A percentile compares a stretch with the other conserved stretches of the same genome.
Evolutionary conservation across 2,797 vertebrate genomes (phyloP).

Genomic region (Lagodon rhomboides): DNA sequence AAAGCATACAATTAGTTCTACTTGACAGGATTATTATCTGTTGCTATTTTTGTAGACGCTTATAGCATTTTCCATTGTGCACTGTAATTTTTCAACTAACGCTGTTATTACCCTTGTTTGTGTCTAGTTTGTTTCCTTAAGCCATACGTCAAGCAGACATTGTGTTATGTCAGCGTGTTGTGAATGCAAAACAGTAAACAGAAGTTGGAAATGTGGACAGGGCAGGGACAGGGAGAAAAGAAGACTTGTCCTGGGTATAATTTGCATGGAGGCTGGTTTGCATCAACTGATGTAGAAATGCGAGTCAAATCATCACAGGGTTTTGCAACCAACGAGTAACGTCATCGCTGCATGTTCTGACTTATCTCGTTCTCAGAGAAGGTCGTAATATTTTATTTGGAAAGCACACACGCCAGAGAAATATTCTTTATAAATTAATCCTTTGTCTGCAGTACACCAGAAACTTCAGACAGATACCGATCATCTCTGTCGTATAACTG

Average conservation of each 20-base stretch:
- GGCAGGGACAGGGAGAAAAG: slow-evolving; percentile 4
- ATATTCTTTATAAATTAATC: slow-evolving; percentile 40
- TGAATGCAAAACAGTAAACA: slow-evolving; percentile 12
- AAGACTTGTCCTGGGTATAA: slow-evolving; percentile 3
- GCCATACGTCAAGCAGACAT: background rate
- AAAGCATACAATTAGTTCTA: background rate
- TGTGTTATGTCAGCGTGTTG: slow-evolving; percentile 9
- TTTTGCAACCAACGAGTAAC: slow-evolving; percentile 49
- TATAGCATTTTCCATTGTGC: slow-evolving; percentile 13
- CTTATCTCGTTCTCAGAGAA: slow-evolving; percentile 39
- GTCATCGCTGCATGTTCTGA: slow-evolving; percentile 47
- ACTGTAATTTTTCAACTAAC: background rate
- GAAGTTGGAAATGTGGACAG: background rate
- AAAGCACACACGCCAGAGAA: slow-evolving; percentile 6
- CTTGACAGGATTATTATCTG: background rate
- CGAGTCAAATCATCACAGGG: slow-evolving; percentile 14
- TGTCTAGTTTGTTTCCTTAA: slow-evolving; percentile 44
- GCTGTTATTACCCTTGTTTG: slow-evolving; percentile 38
- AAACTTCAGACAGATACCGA: slow-evolving; percentile 34
- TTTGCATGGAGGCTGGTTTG: slow-evolving; percentile 75
- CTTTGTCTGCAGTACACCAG: slow-evolving; percentile 26
- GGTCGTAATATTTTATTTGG: slow-evolving; percentile 15
- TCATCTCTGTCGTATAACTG: slow-evolving; percentile 22
- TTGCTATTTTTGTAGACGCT: slow-evolving; percentile 5
- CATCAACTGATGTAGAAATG: slow-evolving; percentile 52